Evolutionary conservation across 2,888 invertebrate species (phyloP), one percentile per base, ranked within the genome.

Genomic region (Unio delphinus): DNA sequence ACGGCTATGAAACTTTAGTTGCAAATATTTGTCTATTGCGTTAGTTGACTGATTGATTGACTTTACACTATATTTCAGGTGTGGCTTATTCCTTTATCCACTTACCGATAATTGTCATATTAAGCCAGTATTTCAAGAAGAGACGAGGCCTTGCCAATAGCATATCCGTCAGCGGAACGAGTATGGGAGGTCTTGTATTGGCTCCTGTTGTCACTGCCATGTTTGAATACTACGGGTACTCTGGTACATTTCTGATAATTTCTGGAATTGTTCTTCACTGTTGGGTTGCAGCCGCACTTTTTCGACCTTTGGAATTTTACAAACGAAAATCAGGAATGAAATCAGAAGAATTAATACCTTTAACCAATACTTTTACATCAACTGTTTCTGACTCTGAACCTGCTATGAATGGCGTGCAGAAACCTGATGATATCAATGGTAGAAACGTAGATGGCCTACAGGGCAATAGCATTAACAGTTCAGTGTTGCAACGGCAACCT

Each of bases 71-170:
- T 3, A 45, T 64, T 60, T 3, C 34, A 72, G 72, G 72, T 5
- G 60, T 20, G 3, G 72, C 65, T 17, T 23, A n/a, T n/a, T 63
- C 65, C 18, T n/a, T 72, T 28, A 23, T 60, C 18, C 60, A 62
- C 30, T 26, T 65, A 8, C 70, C 73, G 7, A 55, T 59, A 18
- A 15, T 73, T 7, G 64, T 66, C 28, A 45, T 68, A 17, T 70
- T 73, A 28, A 70, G 70, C 4, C 65, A 63, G 30, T 70, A 73
- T 61, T 73, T 73, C 61, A 34, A 66, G 23, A 68, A 68, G 30
- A 30, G 73, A 3, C 55, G 73, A 23, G 70, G 70, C 3, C 17
- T 70, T 56, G 73, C 73, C 4, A 73, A 70, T 59, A 70, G 73
- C 2, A 55, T 73, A 18, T 55, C 61, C 3, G 55, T 66, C 15